phyloP scores from a whole-genome alignment of 1,140 invertebrate species.

The Psilanteris sp. region DNA sequence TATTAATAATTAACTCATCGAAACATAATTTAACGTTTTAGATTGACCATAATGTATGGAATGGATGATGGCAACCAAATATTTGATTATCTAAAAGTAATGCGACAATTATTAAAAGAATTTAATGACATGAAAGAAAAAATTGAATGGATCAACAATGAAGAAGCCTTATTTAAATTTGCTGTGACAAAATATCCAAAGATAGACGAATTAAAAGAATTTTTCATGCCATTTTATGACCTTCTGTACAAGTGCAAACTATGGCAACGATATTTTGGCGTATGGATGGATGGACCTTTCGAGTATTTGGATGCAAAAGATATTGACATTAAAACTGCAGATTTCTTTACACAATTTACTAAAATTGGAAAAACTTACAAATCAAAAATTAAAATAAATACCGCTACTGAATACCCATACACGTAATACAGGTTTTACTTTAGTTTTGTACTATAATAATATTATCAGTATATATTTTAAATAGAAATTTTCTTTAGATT shows the following conservation, averaged over 20 bases:
- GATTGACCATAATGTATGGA: constrained; percentile 83
- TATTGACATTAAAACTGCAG: constrained; percentile 87
- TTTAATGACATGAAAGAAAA: constrained; percentile 87
- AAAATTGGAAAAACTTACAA: constrained; percentile 91
- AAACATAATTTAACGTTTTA: too few relatives aligned
- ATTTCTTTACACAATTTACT: constrained; percentile 86
- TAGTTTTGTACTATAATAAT: too few relatives aligned
- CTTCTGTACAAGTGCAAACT: constrained; percentile 83
- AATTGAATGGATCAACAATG: constrained; percentile 92
- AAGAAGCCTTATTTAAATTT: constrained; percentile 92
- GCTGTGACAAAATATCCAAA: constrained; percentile 86
- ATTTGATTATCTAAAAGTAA: constrained; percentile 84
- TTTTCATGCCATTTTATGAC: constrained; percentile 85
- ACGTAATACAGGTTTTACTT: constrained; percentile 70
- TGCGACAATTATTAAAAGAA: constrained; percentile 86
- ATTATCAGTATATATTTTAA: too few relatives aligned
- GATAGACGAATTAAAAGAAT: constrained; percentile 86
- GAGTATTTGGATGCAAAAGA: constrained; percentile 87
- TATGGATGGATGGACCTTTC: constrained; percentile 95
- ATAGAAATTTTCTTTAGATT: constrained; percentile 61
- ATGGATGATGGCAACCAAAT: constrained; percentile 85
- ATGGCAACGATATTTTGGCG: constrained; percentile 90
- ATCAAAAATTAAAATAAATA: constrained; percentile 88
- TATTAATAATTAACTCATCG: too few relatives aligned
- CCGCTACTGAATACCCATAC: constrained; percentile 84